Percentiles rank a stretch among this genome's conserved stretches.
Conservation (phyloP, 92 coral and sea anemone genomes). For the Phymanthus crucifer region DNA sequence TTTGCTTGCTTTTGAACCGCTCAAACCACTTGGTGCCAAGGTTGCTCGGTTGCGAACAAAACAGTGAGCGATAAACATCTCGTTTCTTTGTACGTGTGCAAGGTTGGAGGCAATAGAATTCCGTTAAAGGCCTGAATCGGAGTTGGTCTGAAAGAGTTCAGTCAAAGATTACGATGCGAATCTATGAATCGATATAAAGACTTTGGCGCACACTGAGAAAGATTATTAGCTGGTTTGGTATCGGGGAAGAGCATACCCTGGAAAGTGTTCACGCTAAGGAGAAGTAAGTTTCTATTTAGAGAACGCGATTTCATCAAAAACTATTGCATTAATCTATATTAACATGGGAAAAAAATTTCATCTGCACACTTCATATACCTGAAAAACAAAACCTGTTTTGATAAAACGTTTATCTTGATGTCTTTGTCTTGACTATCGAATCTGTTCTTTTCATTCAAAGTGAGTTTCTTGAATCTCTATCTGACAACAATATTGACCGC, state of each 20-base stretch:
- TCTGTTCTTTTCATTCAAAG: no score
- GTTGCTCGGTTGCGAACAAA: not conserved
- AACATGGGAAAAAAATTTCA: no score
- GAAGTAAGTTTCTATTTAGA: no score
- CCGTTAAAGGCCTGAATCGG: not conserved
- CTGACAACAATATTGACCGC: no score
- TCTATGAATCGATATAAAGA: not conserved
- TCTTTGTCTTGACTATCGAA: no score
- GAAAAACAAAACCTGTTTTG: no score
- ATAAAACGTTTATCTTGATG: no score
- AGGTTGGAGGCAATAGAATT: not conserved
- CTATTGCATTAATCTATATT: no score
- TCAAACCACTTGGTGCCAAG: conserved; percentile 7
- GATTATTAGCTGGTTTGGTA: not conserved
- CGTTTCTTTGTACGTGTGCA: not conserved
- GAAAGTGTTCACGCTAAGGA: not conserved
- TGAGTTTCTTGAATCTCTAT: no score
- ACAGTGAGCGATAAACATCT: not conserved
- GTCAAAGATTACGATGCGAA: not conserved
- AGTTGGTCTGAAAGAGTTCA: not conserved
- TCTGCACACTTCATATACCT: no score
- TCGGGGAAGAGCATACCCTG: not conserved
- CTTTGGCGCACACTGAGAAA: not conserved
- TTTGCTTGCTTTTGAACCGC: not conserved
- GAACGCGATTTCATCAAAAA: no score